These are phyloP conservation scores for Macrotis lagotis DNA, from an alignment of 2,113 vertebrate genomes.

Conservation along the genomic window DNA sequence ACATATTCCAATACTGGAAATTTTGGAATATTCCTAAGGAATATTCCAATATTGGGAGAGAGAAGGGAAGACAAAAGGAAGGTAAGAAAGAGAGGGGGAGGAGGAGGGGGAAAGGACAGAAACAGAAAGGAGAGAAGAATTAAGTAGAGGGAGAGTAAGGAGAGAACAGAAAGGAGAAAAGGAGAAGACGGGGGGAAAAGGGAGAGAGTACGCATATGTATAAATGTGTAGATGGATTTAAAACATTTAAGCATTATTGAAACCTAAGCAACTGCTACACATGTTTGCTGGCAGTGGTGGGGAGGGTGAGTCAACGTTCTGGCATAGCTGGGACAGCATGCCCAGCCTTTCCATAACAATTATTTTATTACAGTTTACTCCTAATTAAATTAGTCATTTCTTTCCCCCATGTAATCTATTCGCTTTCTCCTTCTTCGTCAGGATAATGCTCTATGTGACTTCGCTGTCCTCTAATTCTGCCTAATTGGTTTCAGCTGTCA, in stretches of 20 bases:
- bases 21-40: no score
- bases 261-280: conserved; percentile 57
- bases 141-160: neutral
- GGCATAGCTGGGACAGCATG: conserved; percentile 36
- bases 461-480: conserved; percentile 77
- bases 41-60: conserved; percentile 10
- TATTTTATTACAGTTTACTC: conserved; percentile 13
- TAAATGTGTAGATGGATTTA: conserved; percentile 35
- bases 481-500: conserved; percentile 86
- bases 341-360: conserved; percentile 62
- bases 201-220: no score
- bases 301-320: neutral
- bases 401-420: conserved; percentile 70
- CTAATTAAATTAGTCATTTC: conserved; percentile 79
- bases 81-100: no score
- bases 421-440: conserved; percentile 63
- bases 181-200: neutral
- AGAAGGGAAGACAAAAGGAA: no score
- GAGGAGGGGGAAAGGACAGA: no score
- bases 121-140: no score
- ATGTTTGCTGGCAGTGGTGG: conserved; percentile 42
- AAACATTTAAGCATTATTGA: conserved; percentile 37
- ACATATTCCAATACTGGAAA: conserved; percentile 31
- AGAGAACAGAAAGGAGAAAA: neutral
- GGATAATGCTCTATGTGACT: conserved; percentile 79